Evolutionary conservation across 1,140 invertebrate species (phyloP), one percentile per base, ranked within the genome.

Genomic region (Habropoda laboriosa): DNA sequence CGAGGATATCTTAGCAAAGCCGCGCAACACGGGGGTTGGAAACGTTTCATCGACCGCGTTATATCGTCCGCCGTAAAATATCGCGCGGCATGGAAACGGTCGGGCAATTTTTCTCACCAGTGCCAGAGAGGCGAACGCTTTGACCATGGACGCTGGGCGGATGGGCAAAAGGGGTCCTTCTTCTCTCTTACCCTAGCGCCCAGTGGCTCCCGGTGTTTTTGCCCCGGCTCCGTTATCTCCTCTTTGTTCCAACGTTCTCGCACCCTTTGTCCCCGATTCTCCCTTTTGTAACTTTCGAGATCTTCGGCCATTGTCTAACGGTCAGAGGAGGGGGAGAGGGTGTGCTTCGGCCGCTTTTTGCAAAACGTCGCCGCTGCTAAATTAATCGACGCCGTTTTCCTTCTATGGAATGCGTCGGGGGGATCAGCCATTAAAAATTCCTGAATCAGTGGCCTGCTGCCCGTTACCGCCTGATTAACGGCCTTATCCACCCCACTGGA

Each of bases 241-340:
- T 80, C 83, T 87, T 89, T 89, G 88, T 89, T 87, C 87, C 87
- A 84, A 24, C 81, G 58, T 67, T 86, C 82, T 85, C 86, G 79
- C 82, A 82, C 86, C 86, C 89, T 88, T 89, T 89, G 88, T 89
- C 83, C n/a, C 86, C 66, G 57, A 47, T 64, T 40, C 77, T 79
- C 85, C 82, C 81, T 85, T 88, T 87, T 80, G 81, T 86, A 86
- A 87, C 81, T 80, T 80, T 67, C 75, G 64, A 83, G 42, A 64
- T 77, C 74, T 58, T 77, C 42, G 51, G 60, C 61, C 85, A 89
- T 89, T 89, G 87, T 89, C 81, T 86, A 72, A 27, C n/a, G 30
- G 18, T 30, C 42, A 38, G 79, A 40, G 72, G n/a, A n/a, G n/a
- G n/a, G n/a, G n/a, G n/a, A n/a, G n/a, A n/a, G n/a, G n/a, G n/a